A percentile compares a stretch with the other conserved stretches of the same genome.
Evolutionary conservation across 2,113 vertebrate genomes (phyloP).

Genomic region (Myanophis thanlyinensis): DNA sequence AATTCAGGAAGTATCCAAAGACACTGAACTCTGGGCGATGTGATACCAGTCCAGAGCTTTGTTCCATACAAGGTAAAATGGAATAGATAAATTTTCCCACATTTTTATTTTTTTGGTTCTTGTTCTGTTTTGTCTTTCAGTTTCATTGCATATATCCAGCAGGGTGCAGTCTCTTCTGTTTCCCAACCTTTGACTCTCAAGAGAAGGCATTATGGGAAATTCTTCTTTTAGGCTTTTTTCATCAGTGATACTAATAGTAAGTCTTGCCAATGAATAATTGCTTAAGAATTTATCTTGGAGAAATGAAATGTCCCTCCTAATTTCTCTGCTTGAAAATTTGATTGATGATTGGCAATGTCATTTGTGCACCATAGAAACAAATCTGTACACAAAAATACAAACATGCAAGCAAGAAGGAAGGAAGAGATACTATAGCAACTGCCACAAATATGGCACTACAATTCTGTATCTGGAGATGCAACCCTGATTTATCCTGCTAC

Average conservation of each 20-base stretch:
- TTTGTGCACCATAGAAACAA: background rate
- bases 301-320: background rate
- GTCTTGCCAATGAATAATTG: background rate
- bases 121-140: background rate
- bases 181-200: background rate
- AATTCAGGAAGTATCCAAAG: background rate
- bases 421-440: background rate
- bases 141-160: background rate
- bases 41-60: background rate
- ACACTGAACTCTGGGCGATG: background rate
- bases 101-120: background rate
- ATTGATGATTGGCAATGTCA: background rate
- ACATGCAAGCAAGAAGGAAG: background rate
- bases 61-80: background rate
- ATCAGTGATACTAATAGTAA: background rate
- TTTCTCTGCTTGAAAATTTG: background rate
- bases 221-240: background rate
- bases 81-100: background rate
- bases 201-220: background rate
- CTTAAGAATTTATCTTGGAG: background rate
- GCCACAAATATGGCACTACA: background rate
- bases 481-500: background rate
- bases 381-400: background rate
- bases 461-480: background rate
- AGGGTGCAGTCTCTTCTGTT: background rate